Percentiles rank a stretch among this genome's conserved stretches.
Conservation (phyloP, 2,888 invertebrate genomes). For the Eristalis pertinax region DNA sequence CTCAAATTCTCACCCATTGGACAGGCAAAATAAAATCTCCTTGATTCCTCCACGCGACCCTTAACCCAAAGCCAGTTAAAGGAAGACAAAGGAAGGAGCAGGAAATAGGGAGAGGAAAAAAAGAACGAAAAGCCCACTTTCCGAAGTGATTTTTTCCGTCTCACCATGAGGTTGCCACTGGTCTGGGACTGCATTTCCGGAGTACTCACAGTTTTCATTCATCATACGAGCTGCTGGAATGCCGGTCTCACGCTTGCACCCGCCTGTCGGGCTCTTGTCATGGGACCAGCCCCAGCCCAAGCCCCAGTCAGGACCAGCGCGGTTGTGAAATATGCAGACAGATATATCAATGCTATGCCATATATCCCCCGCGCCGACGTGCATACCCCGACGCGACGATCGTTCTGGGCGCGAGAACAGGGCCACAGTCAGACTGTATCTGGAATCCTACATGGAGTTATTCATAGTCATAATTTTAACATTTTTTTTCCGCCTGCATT, state of each 20-base stretch:
- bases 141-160: neutral
- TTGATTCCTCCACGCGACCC: neutral
- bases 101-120: neutral
- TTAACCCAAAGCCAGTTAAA: neutral
- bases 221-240: constrained; percentile 55
- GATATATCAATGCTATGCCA: constrained; percentile 46
- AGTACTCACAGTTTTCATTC: constrained; percentile 56
- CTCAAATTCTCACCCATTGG: neutral
- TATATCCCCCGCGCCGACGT: constrained; percentile 18
- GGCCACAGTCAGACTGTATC: constrained; percentile 1
- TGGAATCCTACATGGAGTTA: constrained; percentile 39
- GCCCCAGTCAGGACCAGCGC: constrained; percentile 17
- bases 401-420: neutral
- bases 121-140: constrained; percentile 3
- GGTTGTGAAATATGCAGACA: constrained; percentile 49
- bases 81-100: no score
- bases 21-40: neutral
- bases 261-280: constrained; percentile 35
- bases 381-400: constrained; percentile 21
- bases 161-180: constrained; percentile 29
- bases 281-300: no score
- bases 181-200: constrained; percentile 44
- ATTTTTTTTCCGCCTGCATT: neutral
- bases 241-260: constrained; percentile 26
- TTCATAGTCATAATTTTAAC: constrained; percentile 29